Conservation (phyloP, 2,113 vertebrate genomes). For the Kobus ellipsiprymnus region DNA sequence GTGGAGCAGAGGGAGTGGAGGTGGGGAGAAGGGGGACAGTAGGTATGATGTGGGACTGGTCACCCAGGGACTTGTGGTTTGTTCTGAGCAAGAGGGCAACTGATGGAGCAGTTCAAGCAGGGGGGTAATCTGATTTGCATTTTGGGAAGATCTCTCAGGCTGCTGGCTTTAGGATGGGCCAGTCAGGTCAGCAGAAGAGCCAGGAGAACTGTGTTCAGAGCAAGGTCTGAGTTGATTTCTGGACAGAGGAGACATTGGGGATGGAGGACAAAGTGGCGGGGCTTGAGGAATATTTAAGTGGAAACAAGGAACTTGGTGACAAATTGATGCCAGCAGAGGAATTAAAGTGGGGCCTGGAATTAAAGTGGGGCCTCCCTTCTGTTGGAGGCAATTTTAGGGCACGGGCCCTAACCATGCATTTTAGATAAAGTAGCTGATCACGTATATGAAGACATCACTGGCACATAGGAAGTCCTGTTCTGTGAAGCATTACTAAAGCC, state of each 20-base stretch:
- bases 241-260: background rate
- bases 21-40: background rate
- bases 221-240: background rate
- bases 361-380: background rate
- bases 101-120: background rate
- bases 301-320: no score
- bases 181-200: background rate
- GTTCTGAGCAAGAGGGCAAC: background rate
- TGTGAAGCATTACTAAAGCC: background rate
- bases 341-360: background rate
- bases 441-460: background rate
- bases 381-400: background rate
- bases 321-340: background rate
- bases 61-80: background rate
- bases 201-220: background rate
- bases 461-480: background rate
- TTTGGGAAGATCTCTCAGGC: background rate
- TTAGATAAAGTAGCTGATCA: background rate
- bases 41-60: no score
- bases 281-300: background rate
- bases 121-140: background rate
- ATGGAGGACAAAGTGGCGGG: background rate
- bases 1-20: background rate
- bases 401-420: background rate
- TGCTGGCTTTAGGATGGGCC: background rate